Percentiles rank a stretch among this genome's conserved stretches.
These are phyloP conservation scores for Rhinopomastus cyanomelas DNA, from an alignment of 2,113 vertebrate genomes.

Conservation along the genomic window DNA sequence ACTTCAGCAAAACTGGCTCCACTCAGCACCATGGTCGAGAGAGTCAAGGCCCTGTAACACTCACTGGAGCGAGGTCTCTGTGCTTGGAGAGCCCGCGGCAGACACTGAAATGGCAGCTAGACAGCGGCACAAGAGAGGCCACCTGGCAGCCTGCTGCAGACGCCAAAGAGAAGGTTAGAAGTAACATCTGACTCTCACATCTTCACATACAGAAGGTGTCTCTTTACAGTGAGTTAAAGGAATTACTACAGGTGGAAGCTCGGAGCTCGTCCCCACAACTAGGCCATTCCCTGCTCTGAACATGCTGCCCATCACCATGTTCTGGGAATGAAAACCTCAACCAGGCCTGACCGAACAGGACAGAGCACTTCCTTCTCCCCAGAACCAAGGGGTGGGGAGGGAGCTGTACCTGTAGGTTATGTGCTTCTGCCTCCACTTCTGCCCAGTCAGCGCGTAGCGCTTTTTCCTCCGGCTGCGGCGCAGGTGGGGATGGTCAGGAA, in stretches of 20 bases:
- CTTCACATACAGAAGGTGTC: neutral
- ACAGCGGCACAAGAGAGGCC: neutral
- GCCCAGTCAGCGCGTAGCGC: conserved; percentile 95
- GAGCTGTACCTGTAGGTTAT: conserved; percentile 93
- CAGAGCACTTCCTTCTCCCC: neutral
- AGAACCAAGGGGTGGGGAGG: neutral
- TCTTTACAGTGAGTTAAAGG: neutral
- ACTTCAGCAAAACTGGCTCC: no score
- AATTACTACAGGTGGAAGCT: neutral
- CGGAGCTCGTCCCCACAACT: neutral
- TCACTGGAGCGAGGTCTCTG: no score
- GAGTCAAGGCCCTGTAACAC: no score
- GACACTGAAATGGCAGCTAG: no score
- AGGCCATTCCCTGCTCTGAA: neutral
- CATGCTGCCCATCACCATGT: neutral
- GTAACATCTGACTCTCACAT: neutral
- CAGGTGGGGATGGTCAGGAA: conserved; percentile 90
- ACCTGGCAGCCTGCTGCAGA: neutral
- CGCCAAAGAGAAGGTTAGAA: neutral
- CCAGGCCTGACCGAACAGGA: neutral
- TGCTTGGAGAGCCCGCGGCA: no score
- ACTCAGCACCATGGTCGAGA: no score
- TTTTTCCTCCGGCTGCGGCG: conserved; percentile 89
- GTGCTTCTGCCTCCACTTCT: conserved; percentile 95
- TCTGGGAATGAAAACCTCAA: neutral